Percentiles rank a stretch among this genome's conserved stretches.
phyloP scores from a whole-genome alignment of 1,140 invertebrate species.

The Harlomillsia oculata region DNA sequence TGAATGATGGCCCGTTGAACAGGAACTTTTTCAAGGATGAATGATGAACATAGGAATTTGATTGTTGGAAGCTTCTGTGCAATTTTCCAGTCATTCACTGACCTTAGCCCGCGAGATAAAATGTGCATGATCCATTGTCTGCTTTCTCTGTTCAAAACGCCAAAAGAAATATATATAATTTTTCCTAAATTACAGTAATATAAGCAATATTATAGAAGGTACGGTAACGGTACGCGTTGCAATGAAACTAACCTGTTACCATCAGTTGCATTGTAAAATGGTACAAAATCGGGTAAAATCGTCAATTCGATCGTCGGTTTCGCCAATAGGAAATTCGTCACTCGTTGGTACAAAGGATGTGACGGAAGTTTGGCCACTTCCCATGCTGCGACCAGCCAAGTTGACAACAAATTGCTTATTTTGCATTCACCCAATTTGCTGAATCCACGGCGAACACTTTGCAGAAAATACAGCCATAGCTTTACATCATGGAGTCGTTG shows the following conservation, averaged over 20 bases:
- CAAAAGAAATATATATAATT: neutral
- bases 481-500: conserved; percentile 23
- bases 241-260: conserved; percentile 23
- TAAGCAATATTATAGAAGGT: neutral
- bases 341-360: conserved; percentile 27
- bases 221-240: neutral
- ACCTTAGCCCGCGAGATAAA: conserved; percentile 20
- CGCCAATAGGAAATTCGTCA: conserved; percentile 31
- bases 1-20: conserved; percentile 20
- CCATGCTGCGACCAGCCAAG: conserved; percentile 30
- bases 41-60: conserved; percentile 33
- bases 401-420: conserved; percentile 22
- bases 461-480: conserved; percentile 33
- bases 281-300: conserved; percentile 35
- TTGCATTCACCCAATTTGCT: conserved; percentile 16
- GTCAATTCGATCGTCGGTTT: conserved; percentile 34
- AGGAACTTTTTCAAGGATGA: conserved; percentile 23
- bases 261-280: conserved; percentile 32
- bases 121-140: conserved; percentile 31
- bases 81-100: conserved; percentile 29
- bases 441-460: conserved; percentile 26
- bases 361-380: conserved; percentile 27
- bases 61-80: conserved; percentile 27
- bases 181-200: neutral
- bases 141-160: conserved; percentile 18